Evolutionary conservation across 2,113 vertebrate genomes (phyloP).

Genomic region (Cebidichthys violaceus): DNA sequence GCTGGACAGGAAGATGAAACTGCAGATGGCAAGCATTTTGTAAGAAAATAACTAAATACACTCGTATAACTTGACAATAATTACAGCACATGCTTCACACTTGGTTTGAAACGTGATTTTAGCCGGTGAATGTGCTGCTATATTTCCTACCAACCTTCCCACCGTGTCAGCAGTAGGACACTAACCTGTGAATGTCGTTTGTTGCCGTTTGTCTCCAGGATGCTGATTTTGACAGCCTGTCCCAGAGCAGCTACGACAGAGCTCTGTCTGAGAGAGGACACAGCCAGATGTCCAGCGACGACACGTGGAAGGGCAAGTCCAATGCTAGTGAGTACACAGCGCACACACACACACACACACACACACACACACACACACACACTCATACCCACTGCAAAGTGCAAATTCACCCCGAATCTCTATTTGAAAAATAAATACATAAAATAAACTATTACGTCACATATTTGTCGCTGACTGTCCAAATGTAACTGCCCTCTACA

Average conservation of each 20-base stretch:
- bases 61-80: background rate
- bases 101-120: background rate
- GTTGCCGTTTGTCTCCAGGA: slow-evolving; percentile 83
- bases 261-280: slow-evolving; percentile 94
- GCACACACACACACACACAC: background rate
- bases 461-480: background rate
- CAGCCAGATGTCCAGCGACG: slow-evolving; percentile 97
- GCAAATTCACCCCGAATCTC: background rate
- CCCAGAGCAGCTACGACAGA: slow-evolving; percentile 94
- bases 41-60: slow-evolving; percentile 76
- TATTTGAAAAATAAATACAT: background rate
- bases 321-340: slow-evolving; percentile 79
- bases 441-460: background rate
- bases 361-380: background rate
- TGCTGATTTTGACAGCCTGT: slow-evolving; percentile 92
- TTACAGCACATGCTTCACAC: background rate
- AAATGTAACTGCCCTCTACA: background rate
- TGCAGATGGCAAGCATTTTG: slow-evolving; percentile 89
- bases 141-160: background rate
- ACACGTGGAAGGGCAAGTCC: slow-evolving; percentile 92
- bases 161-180: background rate
- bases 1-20: slow-evolving; percentile 92
- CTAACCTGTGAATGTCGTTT: slow-evolving; percentile 1
- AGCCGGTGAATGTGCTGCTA: background rate
- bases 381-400: background rate